Conservation (phyloP, 2,797 vertebrate genomes). For the Borostomias antarcticus region DNA sequence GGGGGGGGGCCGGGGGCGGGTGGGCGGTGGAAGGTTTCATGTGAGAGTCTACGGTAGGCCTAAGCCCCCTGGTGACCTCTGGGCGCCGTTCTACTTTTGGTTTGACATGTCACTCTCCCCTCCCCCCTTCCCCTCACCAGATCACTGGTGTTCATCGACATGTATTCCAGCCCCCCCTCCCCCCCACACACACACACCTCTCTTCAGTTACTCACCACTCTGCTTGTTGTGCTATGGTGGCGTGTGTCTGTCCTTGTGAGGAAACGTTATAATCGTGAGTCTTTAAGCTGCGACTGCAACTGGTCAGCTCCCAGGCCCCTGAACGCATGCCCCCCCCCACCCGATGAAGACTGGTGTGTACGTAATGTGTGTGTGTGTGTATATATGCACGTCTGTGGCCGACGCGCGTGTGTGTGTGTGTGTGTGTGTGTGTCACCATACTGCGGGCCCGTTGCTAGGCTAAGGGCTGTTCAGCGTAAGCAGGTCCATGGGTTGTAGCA, state of each 20-base stretch:
- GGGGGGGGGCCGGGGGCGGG: not conserved
- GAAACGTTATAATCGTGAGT: slow-evolving; percentile 31
- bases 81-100: slow-evolving; percentile 2
- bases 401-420: not conserved
- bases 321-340: slow-evolving; percentile 55
- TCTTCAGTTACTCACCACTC: slow-evolving; percentile 5
- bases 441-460: slow-evolving; percentile 4
- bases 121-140: not conserved
- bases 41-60: not conserved
- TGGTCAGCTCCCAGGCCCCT: slow-evolving; percentile 38
- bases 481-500: slow-evolving; percentile 49
- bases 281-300: slow-evolving; percentile 22
- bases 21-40: not conserved
- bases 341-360: slow-evolving; percentile 46
- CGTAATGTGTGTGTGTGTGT: slow-evolving; percentile 24
- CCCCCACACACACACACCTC: not conserved
- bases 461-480: slow-evolving; percentile 23
- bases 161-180: not conserved
- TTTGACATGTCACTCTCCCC: not conserved
- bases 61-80: slow-evolving; percentile 1
- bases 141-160: not conserved
- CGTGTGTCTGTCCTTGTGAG: slow-evolving; percentile 41
- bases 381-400: slow-evolving; percentile 2
- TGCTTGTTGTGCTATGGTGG: slow-evolving; percentile 48
- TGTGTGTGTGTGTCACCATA: slow-evolving; percentile 15